Conservation (phyloP, 2,797 vertebrate species). For the Betta splendens region DNA sequence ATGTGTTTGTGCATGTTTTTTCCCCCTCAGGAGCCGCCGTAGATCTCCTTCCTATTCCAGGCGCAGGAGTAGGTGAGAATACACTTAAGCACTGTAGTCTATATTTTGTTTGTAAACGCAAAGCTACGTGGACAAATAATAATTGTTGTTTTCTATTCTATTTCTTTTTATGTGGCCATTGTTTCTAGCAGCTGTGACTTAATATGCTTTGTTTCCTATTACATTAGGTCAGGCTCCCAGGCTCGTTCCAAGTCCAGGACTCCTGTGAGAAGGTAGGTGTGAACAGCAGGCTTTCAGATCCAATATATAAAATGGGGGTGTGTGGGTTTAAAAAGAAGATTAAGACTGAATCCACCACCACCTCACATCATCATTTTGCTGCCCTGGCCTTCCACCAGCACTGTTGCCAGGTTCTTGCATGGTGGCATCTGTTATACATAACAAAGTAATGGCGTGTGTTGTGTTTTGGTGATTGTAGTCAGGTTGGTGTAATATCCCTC, state of each 20-base stretch:
- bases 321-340: too few species aligned
- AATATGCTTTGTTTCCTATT: not conserved
- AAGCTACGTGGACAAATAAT: too few species aligned
- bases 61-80: constrained; percentile 80
- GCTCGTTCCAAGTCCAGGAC: constrained; percentile 83
- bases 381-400: too few species aligned
- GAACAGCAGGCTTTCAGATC: not conserved
- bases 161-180: not conserved
- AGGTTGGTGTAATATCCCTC: too few species aligned
- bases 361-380: too few species aligned
- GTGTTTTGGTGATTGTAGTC: too few species aligned
- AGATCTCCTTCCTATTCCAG: constrained; percentile 83
- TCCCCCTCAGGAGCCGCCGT: constrained; percentile 66
- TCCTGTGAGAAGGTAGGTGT: constrained; percentile 78
- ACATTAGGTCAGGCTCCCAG: constrained; percentile 78
- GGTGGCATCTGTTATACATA: too few species aligned
- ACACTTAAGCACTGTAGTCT: not conserved
- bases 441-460: too few species aligned
- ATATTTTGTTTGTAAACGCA: too few species aligned
- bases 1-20: not conserved
- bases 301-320: not conserved
- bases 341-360: too few species aligned
- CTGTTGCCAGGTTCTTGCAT: too few species aligned
- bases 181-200: constrained; percentile 3
- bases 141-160: too few species aligned